These are phyloP conservation scores for Eulemur rubriventer DNA, from an alignment of 2,797 vertebrate genomes.

Conservation along the genomic window DNA sequence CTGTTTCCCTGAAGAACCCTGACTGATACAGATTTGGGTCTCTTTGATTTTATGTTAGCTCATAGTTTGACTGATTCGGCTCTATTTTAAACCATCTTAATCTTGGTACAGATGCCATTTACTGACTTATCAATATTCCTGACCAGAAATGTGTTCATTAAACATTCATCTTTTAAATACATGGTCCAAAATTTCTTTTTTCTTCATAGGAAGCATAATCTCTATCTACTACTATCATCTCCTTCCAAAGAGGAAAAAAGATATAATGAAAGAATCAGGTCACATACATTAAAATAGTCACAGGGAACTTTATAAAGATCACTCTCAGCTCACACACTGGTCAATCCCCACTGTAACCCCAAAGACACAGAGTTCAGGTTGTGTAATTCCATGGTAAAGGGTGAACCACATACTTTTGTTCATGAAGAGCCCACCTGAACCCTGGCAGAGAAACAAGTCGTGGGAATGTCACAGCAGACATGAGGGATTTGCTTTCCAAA, in stretches of 20 bases:
- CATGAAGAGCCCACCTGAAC: background rate
- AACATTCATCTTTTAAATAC: background rate
- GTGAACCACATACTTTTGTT: too few relatives aligned
- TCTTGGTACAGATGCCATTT: too few relatives aligned
- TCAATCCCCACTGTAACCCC: background rate
- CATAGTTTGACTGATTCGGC: background rate
- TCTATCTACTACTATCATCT: too few relatives aligned
- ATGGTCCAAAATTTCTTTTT: background rate
- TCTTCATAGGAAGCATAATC: background rate
- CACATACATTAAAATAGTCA: background rate
- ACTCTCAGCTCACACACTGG: background rate
- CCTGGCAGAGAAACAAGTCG: background rate
- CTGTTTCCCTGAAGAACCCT: background rate
- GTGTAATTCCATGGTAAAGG: background rate
- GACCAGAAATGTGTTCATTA: background rate
- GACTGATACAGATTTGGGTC: background rate
- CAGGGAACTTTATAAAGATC: background rate
- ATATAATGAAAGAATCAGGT: background rate
- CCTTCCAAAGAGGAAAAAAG: background rate
- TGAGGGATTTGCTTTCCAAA: background rate
- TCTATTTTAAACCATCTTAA: background rate
- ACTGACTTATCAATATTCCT: background rate
- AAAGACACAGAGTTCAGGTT: background rate
- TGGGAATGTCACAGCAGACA: background rate
- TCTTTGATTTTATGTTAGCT: background rate